phyloP scores from a whole-genome alignment of 2,113 vertebrate species.

The Balaeniceps rex region DNA sequence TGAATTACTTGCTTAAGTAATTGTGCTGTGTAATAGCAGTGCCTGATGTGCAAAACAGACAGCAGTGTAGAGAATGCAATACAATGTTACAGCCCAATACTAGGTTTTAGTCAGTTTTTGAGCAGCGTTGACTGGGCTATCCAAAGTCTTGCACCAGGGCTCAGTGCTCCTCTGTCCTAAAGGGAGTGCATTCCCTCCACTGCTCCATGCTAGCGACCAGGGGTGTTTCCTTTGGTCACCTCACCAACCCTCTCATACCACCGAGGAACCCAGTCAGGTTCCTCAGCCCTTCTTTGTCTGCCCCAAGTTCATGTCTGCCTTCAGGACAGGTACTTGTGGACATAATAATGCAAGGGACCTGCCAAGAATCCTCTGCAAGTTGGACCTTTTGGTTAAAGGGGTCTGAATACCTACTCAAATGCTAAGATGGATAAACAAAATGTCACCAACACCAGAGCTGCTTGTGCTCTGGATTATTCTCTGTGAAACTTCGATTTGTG shows the following conservation, averaged over 20 bases:
- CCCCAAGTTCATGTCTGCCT: neutral
- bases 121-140: neutral
- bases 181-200: rapidly evolving
- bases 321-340: neutral
- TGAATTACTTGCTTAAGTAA: neutral
- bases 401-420: neutral
- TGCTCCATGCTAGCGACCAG: too few species aligned
- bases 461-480: neutral
- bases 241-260: neutral
- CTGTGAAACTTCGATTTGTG: neutral
- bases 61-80: neutral
- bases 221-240: neutral
- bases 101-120: neutral
- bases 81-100: rapidly evolving
- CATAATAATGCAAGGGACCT: neutral
- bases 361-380: neutral
- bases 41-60: rapidly evolving
- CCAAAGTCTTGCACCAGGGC: neutral
- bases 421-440: neutral
- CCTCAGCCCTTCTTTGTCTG: neutral
- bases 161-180: neutral
- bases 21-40: neutral
- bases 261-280: neutral
- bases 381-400: neutral
- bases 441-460: neutral